Conservation (phyloP, 2,113 vertebrate genomes). For the Oncorhynchus mykiss region DNA sequence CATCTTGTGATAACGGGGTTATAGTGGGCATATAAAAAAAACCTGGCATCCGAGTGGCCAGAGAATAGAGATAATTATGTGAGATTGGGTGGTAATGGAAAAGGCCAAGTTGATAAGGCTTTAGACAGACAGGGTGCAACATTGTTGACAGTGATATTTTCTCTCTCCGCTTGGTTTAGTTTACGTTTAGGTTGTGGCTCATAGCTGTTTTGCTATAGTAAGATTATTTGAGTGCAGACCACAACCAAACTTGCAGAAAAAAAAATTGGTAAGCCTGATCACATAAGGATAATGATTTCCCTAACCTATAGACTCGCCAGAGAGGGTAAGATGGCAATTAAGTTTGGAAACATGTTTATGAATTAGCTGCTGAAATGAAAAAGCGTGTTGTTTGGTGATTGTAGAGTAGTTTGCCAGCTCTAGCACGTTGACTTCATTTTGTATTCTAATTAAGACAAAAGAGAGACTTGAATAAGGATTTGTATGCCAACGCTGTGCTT, state of each 20-base stretch:
- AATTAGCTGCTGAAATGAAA: slow-evolving; percentile 28
- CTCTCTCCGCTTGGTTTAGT: slow-evolving; percentile 24
- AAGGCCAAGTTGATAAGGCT: slow-evolving; percentile 60
- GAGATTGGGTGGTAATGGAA: slow-evolving; percentile 65
- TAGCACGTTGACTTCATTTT: too few species aligned
- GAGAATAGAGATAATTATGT: slow-evolving; percentile 69
- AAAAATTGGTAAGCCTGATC: slow-evolving; percentile 47
- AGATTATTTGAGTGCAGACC: slow-evolving; percentile 33
- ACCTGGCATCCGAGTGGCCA: background rate
- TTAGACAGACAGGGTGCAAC: slow-evolving; percentile 38
- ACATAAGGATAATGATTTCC: slow-evolving; percentile 47
- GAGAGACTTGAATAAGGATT: too few species aligned
- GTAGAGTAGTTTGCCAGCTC: too few species aligned
- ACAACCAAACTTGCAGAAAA: slow-evolving; percentile 20
- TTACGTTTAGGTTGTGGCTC: background rate
- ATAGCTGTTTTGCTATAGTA: background rate
- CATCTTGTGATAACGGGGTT: slow-evolving; percentile 54
- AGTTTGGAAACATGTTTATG: slow-evolving; percentile 18
- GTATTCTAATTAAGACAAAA: too few species aligned
- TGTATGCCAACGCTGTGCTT: too few species aligned
- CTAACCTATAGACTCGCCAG: slow-evolving; percentile 19
- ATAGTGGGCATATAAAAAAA: slow-evolving; percentile 30
- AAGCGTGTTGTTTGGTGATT: background rate
- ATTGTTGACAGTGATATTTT: slow-evolving; percentile 42
- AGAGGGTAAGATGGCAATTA: slow-evolving; percentile 14